phyloP scores from a whole-genome alignment of 2,113 vertebrate genomes.

The Potamarius usumacintae region DNA sequence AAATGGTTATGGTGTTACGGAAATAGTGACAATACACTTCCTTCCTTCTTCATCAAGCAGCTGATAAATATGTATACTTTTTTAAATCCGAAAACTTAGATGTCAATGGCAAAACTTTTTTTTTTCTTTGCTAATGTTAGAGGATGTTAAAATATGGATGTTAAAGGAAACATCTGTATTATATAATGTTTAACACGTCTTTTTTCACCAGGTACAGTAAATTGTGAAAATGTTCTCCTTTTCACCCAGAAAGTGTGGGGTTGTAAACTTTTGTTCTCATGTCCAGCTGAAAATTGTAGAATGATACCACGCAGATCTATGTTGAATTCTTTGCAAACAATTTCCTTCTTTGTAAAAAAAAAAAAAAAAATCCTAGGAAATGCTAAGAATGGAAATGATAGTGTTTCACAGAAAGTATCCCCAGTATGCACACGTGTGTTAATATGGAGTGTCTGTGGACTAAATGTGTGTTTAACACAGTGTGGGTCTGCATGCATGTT shows the following conservation, averaged over 20 bases:
- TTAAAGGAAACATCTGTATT: background rate
- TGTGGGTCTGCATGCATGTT: conserved; percentile 35
- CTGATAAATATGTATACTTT: too few relatives aligned
- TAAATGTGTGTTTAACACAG: conserved; percentile 30
- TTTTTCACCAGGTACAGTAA: background rate
- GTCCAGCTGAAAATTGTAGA: background rate
- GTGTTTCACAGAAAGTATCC: background rate
- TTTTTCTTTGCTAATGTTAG: background rate
- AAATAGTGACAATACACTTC: too few relatives aligned
- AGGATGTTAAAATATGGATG: background rate
- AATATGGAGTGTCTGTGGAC: conserved; percentile 28
- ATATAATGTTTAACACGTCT: background rate
- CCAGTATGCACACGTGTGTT: conserved; percentile 6
- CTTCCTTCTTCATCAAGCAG: too few relatives aligned
- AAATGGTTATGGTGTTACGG: too few relatives aligned
- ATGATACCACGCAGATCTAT: too few relatives aligned
- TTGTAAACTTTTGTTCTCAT: background rate
- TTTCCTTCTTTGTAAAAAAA: background rate
- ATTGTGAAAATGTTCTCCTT: background rate
- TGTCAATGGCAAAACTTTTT: too few relatives aligned
- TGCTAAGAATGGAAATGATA: background rate
- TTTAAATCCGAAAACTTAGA: too few relatives aligned
- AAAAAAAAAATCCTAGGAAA: background rate
- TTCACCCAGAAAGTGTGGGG: background rate
- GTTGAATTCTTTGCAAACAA: background rate